A percentile compares a stretch with the other conserved stretches of the same genome.
These are phyloP conservation scores for Netelia melanura DNA, from an alignment of 2,888 invertebrate species.

Conservation along the genomic window DNA sequence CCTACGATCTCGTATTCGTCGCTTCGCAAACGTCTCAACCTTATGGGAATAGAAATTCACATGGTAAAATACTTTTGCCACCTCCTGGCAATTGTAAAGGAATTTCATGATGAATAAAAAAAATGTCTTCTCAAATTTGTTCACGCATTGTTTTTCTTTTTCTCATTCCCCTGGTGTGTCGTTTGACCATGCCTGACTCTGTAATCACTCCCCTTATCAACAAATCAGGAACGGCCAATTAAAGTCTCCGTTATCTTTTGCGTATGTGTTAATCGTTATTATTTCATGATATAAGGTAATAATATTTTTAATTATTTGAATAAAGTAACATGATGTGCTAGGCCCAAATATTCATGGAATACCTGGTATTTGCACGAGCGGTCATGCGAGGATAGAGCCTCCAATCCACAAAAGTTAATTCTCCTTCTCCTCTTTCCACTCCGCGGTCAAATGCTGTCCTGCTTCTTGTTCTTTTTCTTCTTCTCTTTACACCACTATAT, in stretches of 20 bases:
- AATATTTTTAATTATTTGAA: conserved; percentile 83
- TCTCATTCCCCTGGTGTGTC: background rate
- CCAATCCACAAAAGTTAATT: conserved; percentile 59
- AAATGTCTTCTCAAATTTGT: background rate
- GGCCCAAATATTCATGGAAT: conserved; percentile 84
- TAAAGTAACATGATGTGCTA: conserved; percentile 83
- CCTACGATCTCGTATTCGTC: background rate
- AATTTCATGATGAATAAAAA: background rate
- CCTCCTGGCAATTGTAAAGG: background rate
- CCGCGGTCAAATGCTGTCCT: conserved; percentile 66
- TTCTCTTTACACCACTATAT: conserved; percentile 77
- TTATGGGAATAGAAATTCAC: background rate
- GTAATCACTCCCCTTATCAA: background rate
- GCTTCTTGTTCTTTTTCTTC: conserved; percentile 66
- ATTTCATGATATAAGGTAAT: conserved; percentile 81
- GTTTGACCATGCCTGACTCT: too few species aligned
- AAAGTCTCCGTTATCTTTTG: conserved; percentile 75
- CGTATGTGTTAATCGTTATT: conserved; percentile 81
- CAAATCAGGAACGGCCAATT: background rate
- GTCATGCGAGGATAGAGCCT: conserved; percentile 72
- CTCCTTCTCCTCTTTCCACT: conserved; percentile 57
- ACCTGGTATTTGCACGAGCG: conserved; percentile 75
- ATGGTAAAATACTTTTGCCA: background rate
- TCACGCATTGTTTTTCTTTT: background rate
- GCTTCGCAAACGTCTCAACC: background rate